Evolutionary conservation across 1,140 invertebrate species (phyloP), one percentile per base, ranked within the genome.

Genomic region (Listronotus bonariensis): DNA sequence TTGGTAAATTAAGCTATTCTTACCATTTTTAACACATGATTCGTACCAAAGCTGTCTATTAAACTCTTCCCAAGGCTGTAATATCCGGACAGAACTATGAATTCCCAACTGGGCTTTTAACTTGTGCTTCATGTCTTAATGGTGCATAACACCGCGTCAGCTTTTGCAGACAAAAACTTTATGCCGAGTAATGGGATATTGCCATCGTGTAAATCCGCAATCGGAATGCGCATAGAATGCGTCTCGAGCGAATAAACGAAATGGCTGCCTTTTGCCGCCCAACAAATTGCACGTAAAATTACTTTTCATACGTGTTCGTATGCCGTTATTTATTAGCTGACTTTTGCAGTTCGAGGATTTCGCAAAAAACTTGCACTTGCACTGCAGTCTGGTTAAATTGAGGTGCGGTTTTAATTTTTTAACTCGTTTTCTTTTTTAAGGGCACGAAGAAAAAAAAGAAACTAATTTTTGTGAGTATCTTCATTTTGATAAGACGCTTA

Each of bases 171-270:
- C 43, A 58, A 73, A 73, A 70, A 71, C 72, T 73, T n/a, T 70
- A 70, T 61, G 67, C 72, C 69, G 68, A 68, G 72, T 74, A 74
- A 74, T 74, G 71, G 72, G 72, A 74, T 74, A 70, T 68, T 72
- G 68, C 67, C 70, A 65, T 74, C 72, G 70, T 74, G 72, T 74
- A 72, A 74, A 74, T 69, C 72, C 68, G 71, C 70, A 67, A 62
- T 67, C 61, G 70, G 72, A 74, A 74, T 74, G 72, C 70, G 65
- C 64, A 59, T 62, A 70, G 72, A 72, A 73, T 73, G 69, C 66
- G 64, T 70, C 65, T 69, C 63, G 60, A 67, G 63, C 68, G 70
- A 69, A 71, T 71, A 71, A 71, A 71, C 70, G 56, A 60, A 58
- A 69, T 67, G 68, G 41, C 62, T 17, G 52, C 52, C 60, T 59